Evolutionary conservation across 2,888 invertebrate species (phyloP), one percentile per base, ranked within the genome.

Genomic region (Ophonus ardosiacus): DNA sequence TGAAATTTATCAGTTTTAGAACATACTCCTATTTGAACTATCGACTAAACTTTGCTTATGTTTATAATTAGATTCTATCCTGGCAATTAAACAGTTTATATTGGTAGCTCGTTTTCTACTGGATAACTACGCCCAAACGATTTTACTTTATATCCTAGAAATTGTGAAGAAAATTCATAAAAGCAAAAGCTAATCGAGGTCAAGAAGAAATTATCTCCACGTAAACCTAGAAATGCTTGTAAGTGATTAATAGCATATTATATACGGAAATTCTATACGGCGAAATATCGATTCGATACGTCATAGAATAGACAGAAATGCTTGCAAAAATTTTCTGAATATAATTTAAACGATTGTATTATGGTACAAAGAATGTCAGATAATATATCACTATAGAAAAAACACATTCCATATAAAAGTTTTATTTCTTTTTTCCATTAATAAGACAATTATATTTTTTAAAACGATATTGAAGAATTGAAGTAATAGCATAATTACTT

Each of bases 111-210:
- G 24, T 65, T 65, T 65, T 65, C 21, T 65, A n/a, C 13, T 21
- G 24, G n/a, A n/a, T 38, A 68, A 68, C n/a, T 38, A 38, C n/a
- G 0, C 31, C 24, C 68, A 24, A 15, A 68, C 68, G 17, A 63
- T 4, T 15, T 24, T 21, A 17, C 18, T 63, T 10, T n/a, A 63
- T 6, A 63, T 24, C 24, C 40, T 21, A 68, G 68, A 68, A 40
- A 38, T 24, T 31, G 51, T 13, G 24, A 63, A 63, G 63, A 10
- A 59, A 13, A 59, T 59, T 59, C 18, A 59, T 59, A 59, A 63
- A 81, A 40, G 40, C 78, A 56, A 65, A 65, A 65, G n/a, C 51
- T 51, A 63, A 8, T 68, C 68, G 56, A 51, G 81, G 81, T 81
- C 68, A 81, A 51, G 43, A 21, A 81, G 65, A 68, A 38, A 65